These are phyloP conservation scores for Gymnobelideus leadbeateri DNA, from an alignment of 2,113 vertebrate genomes.

Conservation along the genomic window DNA sequence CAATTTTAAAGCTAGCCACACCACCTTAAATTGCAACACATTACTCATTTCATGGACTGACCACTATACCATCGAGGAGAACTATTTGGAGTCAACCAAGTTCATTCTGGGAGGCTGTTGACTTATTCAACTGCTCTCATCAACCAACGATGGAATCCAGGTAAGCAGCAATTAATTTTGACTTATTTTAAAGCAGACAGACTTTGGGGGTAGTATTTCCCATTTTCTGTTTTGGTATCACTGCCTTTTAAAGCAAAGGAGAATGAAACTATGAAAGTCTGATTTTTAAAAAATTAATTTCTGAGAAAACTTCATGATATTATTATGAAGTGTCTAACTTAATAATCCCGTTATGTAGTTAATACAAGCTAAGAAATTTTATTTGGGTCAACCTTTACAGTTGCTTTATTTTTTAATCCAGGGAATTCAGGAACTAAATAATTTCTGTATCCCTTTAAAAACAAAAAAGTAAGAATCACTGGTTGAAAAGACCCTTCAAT, in stretches of 20 bases:
- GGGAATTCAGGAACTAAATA: not conserved
- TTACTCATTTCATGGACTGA: not conserved
- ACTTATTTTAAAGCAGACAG: fast-evolving
- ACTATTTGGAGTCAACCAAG: not conserved
- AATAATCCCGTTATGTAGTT: not conserved
- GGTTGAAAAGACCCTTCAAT: constrained; percentile 65
- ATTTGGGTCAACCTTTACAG: not conserved
- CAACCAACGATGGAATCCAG: too few relatives aligned
- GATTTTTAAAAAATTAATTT: not conserved
- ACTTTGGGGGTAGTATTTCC: not conserved
- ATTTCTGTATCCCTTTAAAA: not conserved
- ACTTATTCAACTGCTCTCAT: not conserved
- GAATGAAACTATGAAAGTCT: not conserved
- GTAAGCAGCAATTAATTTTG: not conserved
- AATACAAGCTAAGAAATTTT: not conserved
- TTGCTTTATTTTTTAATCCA: not conserved
- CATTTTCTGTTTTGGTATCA: not conserved
- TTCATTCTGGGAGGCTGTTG: not conserved
- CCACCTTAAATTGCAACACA: not conserved
- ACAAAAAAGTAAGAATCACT: not conserved
- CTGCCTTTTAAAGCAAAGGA: not conserved
- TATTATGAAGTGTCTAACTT: not conserved
- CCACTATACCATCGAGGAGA: not conserved
- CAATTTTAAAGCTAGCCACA: not conserved
- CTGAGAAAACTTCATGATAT: not conserved